phyloP scores from a whole-genome alignment of 2,113 vertebrate genomes.

The Tyto alba region DNA sequence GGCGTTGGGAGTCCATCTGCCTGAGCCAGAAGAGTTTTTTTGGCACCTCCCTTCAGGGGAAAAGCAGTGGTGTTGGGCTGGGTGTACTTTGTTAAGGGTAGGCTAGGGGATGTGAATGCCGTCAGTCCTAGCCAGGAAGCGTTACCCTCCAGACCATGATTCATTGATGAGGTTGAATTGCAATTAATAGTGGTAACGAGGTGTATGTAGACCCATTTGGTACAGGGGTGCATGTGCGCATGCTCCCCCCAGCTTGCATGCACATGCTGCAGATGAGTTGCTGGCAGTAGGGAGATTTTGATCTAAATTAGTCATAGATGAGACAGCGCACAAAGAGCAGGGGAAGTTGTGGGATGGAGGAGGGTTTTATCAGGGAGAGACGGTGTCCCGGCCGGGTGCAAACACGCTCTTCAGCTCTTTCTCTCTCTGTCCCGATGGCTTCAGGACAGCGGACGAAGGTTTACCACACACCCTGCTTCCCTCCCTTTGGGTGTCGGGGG shows the following conservation, averaged over 20 bases:
- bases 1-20: accelerated
- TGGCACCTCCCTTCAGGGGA: neutral
- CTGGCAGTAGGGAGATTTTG: neutral
- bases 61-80: too few species aligned
- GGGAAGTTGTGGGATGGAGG: neutral
- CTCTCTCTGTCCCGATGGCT: accelerated
- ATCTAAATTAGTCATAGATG: neutral
- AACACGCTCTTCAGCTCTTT: neutral
- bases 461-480: accelerated
- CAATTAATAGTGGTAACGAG: neutral
- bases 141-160: accelerated
- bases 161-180: neutral
- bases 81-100: neutral
- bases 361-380: neutral
- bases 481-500: accelerated
- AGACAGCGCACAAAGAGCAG: neutral
- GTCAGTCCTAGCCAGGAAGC: neutral
- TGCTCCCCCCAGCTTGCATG: accelerated
- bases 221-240: accelerated
- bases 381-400: accelerated
- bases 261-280: neutral
- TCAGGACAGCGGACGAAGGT: neutral
- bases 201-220: neutral
- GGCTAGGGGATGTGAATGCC: accelerated
- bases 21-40: neutral